Percentiles rank a stretch among this genome's conserved stretches.
Conservation (phyloP, 2,113 vertebrate species). For the Dromas ardeola region DNA sequence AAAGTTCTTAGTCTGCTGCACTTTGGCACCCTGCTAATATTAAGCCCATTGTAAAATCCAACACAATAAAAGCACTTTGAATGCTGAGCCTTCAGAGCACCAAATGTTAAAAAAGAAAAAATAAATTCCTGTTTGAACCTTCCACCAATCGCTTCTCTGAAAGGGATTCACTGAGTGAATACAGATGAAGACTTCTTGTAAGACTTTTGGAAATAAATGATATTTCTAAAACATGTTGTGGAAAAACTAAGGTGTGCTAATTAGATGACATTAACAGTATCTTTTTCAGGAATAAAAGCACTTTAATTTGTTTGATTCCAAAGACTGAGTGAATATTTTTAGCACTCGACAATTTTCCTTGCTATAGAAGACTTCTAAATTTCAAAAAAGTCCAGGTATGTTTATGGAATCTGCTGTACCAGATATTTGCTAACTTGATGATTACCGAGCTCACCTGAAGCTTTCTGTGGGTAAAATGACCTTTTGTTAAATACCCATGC, state of each 20-base stretch:
- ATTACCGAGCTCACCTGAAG: constrained; percentile 56
- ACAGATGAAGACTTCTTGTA: constrained; percentile 69
- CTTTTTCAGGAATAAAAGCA: constrained; percentile 21
- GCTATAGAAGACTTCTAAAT: constrained; percentile 18
- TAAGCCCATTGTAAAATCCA: constrained; percentile 78
- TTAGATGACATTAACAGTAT: constrained; percentile 42
- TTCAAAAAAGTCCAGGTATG: constrained; percentile 57
- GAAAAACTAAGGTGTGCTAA: constrained; percentile 63
- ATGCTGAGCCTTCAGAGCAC: constrained; percentile 74
- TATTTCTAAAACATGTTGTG: constrained; percentile 24
- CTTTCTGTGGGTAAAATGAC: constrained; percentile 27
- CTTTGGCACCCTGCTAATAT: constrained; percentile 78
- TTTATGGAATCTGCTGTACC: constrained; percentile 30
- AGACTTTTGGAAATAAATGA: constrained; percentile 55
- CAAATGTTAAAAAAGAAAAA: constrained; percentile 77
- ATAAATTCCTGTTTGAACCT: constrained; percentile 75
- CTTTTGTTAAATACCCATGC: not conserved
- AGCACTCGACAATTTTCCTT: not conserved
- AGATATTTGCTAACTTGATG: constrained; percentile 47
- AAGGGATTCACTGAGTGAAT: constrained; percentile 68
- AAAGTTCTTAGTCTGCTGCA: constrained; percentile 74
- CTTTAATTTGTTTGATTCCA: constrained; percentile 12
- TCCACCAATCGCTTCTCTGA: constrained; percentile 72
- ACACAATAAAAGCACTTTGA: constrained; percentile 78
- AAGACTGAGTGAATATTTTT: constrained; percentile 29